Percentiles rank a stretch among this genome's conserved stretches.
These are phyloP conservation scores for Labeo catla DNA, from an alignment of 2,113 vertebrate genomes.

Conservation along the genomic window DNA sequence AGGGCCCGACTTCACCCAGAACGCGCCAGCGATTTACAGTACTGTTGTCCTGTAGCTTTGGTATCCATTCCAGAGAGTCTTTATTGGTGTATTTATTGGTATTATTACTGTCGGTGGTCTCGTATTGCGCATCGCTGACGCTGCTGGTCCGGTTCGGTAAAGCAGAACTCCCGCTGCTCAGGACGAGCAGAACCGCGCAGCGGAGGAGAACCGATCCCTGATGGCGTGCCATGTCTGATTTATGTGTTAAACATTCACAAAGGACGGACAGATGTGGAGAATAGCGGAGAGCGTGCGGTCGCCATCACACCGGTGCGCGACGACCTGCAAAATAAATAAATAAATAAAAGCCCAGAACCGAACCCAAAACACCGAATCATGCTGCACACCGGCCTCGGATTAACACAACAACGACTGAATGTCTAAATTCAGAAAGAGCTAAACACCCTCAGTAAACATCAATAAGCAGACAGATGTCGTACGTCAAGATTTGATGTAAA, in stretches of 20 bases:
- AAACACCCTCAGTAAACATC: neutral
- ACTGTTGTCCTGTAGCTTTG: constrained; percentile 53
- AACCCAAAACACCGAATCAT: neutral
- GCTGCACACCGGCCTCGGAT: neutral
- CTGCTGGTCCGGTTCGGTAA: constrained; percentile 49
- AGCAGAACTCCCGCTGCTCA: constrained; percentile 58
- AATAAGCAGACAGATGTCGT: neutral
- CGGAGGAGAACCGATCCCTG: constrained; percentile 61
- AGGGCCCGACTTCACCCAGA: constrained; percentile 57
- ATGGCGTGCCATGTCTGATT: constrained; percentile 43
- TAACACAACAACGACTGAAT: neutral
- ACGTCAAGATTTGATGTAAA: neutral
- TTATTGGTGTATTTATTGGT: neutral
- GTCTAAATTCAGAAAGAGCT: neutral
- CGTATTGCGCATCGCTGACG: constrained; percentile 48
- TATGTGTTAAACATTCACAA: neutral
- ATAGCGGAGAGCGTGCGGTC: constrained; percentile 27
- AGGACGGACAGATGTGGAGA: constrained; percentile 7
- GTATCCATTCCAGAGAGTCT: constrained; percentile 24
- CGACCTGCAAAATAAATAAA: constrained; percentile 2
- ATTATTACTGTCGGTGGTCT: constrained; percentile 32
- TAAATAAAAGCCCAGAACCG: neutral
- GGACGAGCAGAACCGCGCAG: constrained; percentile 64
- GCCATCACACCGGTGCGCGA: constrained; percentile 61
- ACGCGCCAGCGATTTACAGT: constrained; percentile 51